Evolutionary conservation across 2,113 vertebrate species (phyloP).

Genomic region (Ptilonorhynchus violaceus): DNA sequence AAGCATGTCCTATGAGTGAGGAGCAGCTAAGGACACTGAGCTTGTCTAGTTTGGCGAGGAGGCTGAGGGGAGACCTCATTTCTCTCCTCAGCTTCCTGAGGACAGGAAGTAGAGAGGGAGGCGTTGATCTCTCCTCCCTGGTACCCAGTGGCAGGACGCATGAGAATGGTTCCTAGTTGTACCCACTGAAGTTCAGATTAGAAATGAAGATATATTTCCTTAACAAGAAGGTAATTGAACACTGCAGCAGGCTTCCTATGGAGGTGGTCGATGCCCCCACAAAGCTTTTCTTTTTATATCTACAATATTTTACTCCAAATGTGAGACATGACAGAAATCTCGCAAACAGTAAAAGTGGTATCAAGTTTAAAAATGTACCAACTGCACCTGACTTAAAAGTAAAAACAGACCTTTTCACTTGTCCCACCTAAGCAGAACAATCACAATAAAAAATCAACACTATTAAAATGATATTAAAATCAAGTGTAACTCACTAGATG

Average conservation of each 20-base stretch:
- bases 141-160: not conserved
- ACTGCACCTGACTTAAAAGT: not conserved
- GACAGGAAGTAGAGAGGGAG: not conserved
- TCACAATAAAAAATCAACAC: not conserved
- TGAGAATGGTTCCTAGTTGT: not conserved
- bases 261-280: rapidly evolving
- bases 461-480: not conserved
- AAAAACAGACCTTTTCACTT: not conserved
- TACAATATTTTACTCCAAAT: not conserved
- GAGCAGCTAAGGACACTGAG: not conserved
- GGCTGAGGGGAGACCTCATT: not conserved
- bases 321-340: not conserved
- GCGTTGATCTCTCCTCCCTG: not conserved
- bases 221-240: not conserved
- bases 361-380: not conserved
- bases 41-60: not conserved
- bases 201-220: not conserved
- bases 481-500: not conserved
- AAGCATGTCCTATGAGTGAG: not conserved
- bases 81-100: not conserved
- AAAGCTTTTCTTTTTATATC: not conserved
- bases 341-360: not conserved
- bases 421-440: not conserved
- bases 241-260: not conserved
- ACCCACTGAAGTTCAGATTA: not conserved